Conservation (phyloP, 2,888 invertebrate species). For the Tryphoninae sp. region DNA sequence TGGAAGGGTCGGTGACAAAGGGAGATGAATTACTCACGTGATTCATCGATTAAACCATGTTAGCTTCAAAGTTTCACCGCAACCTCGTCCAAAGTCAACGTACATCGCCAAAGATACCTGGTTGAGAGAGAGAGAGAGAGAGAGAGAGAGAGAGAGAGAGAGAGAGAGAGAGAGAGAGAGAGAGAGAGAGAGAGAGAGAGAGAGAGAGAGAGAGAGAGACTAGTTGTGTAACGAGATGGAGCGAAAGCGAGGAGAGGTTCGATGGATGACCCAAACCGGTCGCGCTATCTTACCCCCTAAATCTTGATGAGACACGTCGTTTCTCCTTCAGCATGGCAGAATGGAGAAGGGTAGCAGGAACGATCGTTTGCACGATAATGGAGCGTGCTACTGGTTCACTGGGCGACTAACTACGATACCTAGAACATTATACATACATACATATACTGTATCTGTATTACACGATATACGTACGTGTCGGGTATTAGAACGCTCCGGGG, state of each 20-base stretch:
- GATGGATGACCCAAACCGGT: constrained; percentile 62
- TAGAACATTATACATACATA: constrained; percentile 7
- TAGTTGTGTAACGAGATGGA: constrained; percentile 25
- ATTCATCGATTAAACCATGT: constrained; percentile 60
- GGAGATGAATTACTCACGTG: constrained; percentile 54
- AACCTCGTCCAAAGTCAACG: constrained; percentile 42
- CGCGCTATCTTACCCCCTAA: constrained; percentile 61
- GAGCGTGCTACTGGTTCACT: constrained; percentile 54
- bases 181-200: too few relatives aligned
- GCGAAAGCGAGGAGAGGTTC: constrained; percentile 54
- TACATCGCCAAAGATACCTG: constrained; percentile 26
- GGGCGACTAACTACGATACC: constrained; percentile 58
- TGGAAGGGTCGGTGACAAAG: constrained; percentile 17
- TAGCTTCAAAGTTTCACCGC: constrained; percentile 51
- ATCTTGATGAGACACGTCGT: constrained; percentile 65
- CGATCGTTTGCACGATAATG: constrained; percentile 61
- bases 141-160: too few relatives aligned
- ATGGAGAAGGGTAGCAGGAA: constrained; percentile 12
- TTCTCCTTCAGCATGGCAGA: constrained; percentile 47
- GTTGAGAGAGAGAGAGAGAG: constrained; percentile 24
- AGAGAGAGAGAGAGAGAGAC: too few relatives aligned
- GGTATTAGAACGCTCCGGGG: constrained; percentile 51
- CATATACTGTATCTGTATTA: constrained; percentile 15
- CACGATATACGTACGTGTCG: constrained; percentile 40
- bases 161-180: too few relatives aligned